Conservation (phyloP, 2,113 vertebrate species). For the Melanostigma gelatinosum region DNA sequence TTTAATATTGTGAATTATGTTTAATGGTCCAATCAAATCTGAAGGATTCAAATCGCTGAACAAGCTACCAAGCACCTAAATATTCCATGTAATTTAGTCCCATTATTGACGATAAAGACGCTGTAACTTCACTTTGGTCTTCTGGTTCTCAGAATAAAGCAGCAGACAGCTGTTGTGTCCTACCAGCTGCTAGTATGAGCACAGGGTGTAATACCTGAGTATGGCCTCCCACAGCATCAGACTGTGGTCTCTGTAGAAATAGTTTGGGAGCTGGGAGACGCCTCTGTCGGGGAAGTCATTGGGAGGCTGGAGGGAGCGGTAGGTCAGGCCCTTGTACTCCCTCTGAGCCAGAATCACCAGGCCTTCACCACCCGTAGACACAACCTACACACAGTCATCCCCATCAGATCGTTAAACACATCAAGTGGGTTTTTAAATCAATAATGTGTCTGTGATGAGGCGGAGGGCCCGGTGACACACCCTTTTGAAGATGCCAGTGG, state of each 20-base stretch:
- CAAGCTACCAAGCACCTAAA: background rate
- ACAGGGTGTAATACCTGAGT: slow-evolving; percentile 69
- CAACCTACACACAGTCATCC: slow-evolving; percentile 63
- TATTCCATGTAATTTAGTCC: no score
- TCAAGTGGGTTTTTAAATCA: background rate
- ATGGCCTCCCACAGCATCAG: slow-evolving; percentile 79
- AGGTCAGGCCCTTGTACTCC: slow-evolving; percentile 79
- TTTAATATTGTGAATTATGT: background rate
- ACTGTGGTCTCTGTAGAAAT: slow-evolving; percentile 78
- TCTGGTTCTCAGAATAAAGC: background rate
- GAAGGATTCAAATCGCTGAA: background rate
- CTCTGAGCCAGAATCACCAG: slow-evolving; percentile 73
- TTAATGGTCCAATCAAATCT: background rate
- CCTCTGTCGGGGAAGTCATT: slow-evolving; percentile 73
- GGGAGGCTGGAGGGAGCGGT: slow-evolving; percentile 77
- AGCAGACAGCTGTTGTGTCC: background rate
- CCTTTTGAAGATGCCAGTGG: slow-evolving; percentile 79
- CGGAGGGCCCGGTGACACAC: slow-evolving; percentile 41
- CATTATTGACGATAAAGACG: background rate
- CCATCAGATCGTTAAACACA: background rate
- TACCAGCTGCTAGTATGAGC: background rate
- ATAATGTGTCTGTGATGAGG: background rate
- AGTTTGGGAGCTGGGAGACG: slow-evolving; percentile 60
- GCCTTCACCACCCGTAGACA: slow-evolving; percentile 76
- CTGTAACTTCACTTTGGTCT: background rate